phyloP scores from a whole-genome alignment of 1,140 invertebrate genomes.

The Magallana gigas region DNA sequence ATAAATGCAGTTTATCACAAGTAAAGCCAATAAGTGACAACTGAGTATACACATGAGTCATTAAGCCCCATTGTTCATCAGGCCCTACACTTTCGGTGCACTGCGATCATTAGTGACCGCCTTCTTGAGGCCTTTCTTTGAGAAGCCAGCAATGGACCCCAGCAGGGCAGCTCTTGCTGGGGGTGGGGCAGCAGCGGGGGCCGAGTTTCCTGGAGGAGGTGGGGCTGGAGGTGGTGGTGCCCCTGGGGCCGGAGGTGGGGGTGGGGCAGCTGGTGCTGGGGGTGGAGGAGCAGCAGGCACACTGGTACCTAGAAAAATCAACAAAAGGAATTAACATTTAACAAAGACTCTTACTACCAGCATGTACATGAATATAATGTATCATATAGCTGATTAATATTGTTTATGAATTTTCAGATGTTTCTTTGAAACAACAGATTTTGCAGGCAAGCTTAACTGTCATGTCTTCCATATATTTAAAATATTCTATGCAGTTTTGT shows the following conservation, averaged over 20 bases:
- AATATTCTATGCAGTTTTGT: too few species aligned
- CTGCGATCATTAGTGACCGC: conserved; percentile 74
- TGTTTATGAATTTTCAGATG: too few species aligned
- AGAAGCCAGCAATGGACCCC: conserved; percentile 74
- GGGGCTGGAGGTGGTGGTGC: conserved; percentile 43
- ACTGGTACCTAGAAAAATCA: conserved; percentile 23
- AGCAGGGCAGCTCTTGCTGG: conserved; percentile 72
- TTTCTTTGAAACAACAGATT: too few species aligned
- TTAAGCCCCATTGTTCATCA: not conserved
- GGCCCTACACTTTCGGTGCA: conserved; percentile 69
- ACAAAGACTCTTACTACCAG: not conserved
- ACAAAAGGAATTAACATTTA: conserved; percentile 39
- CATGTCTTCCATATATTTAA: too few species aligned
- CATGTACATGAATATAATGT: too few species aligned
- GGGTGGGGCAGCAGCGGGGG: conserved; percentile 39
- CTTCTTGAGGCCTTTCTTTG: conserved; percentile 74
- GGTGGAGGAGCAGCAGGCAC: conserved; percentile 55
- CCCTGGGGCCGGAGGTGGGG: conserved; percentile 35
- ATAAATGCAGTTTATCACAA: too few species aligned
- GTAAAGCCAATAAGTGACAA: too few species aligned
- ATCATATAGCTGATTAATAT: too few species aligned
- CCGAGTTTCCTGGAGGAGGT: conserved; percentile 59
- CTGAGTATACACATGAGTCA: too few species aligned
- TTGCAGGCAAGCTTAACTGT: too few species aligned
- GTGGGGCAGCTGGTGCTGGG: conserved; percentile 46